phyloP scores from a whole-genome alignment of 2,113 vertebrate species.

The Aldabrachelys gigantea region DNA sequence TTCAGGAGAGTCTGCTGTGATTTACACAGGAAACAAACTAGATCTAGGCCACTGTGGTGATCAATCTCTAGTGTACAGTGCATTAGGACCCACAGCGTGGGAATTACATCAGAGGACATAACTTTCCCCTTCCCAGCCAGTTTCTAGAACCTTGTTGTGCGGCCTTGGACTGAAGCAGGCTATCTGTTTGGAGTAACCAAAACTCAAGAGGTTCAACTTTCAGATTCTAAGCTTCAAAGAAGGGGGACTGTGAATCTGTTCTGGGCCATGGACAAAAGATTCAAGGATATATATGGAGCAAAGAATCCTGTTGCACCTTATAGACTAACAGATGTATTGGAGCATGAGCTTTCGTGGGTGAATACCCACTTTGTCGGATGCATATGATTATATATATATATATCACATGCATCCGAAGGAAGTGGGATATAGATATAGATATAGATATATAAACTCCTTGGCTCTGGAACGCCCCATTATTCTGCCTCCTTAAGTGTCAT shows the following conservation, averaged over 20 bases:
- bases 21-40: background rate
- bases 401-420: no score
- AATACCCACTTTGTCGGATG: no score
- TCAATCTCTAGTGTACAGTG: background rate
- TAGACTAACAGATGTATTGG: no score
- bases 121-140: background rate
- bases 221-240: background rate
- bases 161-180: background rate
- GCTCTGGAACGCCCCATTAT: no score
- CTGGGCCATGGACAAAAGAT: background rate
- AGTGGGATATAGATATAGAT: no score
- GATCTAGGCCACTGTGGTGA: background rate
- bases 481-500: no score
- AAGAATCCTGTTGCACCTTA: no score
- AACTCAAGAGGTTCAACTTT: background rate
- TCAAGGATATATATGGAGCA: background rate
- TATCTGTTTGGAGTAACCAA: background rate
- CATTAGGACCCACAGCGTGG: background rate
- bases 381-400: no score
- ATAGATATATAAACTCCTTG: no score
- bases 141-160: background rate
- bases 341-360: no score
- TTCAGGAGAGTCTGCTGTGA: background rate
- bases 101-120: background rate
- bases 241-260: background rate